Percentiles rank a stretch among this genome's conserved stretches.
Evolutionary conservation across 2,888 invertebrate species (phyloP).

Genomic region (Drosophila flavopinicola): DNA sequence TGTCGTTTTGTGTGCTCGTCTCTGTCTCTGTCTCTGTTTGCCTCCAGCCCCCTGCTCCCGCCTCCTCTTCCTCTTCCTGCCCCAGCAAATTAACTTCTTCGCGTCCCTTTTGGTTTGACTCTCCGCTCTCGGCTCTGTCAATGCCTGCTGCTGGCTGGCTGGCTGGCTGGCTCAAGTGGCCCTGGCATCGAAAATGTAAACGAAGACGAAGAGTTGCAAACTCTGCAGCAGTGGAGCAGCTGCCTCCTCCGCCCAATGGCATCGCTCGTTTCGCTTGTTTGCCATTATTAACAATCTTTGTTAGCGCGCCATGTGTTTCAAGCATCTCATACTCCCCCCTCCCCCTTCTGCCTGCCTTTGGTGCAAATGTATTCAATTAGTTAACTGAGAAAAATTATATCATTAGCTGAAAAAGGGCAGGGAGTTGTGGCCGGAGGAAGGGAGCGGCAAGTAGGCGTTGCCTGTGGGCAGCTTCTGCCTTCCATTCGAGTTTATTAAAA

Average conservation of each 20-base stretch:
- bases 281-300: conserved; percentile 80
- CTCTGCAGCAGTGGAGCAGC: conserved; percentile 1
- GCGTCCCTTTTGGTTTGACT: conserved; percentile 19
- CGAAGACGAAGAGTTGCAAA: conserved; percentile 8
- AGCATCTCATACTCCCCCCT: conserved; percentile 1
- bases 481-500: conserved; percentile 72
- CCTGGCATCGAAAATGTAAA: conserved; percentile 24
- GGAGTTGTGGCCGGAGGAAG: neutral
- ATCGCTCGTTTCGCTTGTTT: conserved; percentile 69
- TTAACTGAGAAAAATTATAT: conserved; percentile 81
- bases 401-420: conserved; percentile 62
- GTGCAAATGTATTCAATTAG: conserved; percentile 80
- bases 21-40: conserved; percentile 16
- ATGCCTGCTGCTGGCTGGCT: conserved; percentile 26
- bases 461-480: conserved; percentile 35
- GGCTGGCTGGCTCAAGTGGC: conserved; percentile 26
- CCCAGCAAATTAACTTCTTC: conserved; percentile 69
- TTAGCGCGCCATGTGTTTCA: conserved; percentile 64
- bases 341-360: conserved; percentile 6
- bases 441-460: conserved; percentile 12
- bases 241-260: conserved; percentile 3
- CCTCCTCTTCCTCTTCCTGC: fast-evolving
- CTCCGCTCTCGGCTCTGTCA: conserved; percentile 8
- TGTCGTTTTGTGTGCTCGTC: conserved; percentile 59
- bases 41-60: neutral